phyloP scores from a whole-genome alignment of 2,797 vertebrate genomes.

The Steatocranus sp. region DNA sequence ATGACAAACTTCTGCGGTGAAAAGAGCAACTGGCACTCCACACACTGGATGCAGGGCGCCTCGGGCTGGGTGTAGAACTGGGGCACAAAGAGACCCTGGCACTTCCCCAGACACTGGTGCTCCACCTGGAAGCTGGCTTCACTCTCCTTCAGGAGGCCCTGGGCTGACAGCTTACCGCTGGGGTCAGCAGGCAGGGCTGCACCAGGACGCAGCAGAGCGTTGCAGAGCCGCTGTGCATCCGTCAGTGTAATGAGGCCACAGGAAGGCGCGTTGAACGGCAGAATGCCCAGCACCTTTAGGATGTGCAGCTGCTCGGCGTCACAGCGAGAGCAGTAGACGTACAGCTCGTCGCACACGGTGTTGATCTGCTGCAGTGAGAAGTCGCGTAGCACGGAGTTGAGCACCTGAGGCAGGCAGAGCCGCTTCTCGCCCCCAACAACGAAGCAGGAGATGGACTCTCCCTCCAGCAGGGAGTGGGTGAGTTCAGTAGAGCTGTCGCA shows the following conservation, averaged over 20 bases:
- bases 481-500: slow-evolving; percentile 97
- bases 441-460: slow-evolving; percentile 96
- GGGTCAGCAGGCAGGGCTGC: slow-evolving; percentile 80
- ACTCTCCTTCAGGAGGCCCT: slow-evolving; percentile 86
- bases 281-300: slow-evolving; percentile 95
- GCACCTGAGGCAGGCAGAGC: slow-evolving; percentile 94
- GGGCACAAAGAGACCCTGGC: slow-evolving; percentile 93
- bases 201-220: slow-evolving; percentile 89
- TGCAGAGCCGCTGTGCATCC: slow-evolving; percentile 96
- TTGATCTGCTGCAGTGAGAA: slow-evolving; percentile 98
- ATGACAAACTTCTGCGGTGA: slow-evolving; percentile 97
- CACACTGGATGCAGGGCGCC: slow-evolving; percentile 91
- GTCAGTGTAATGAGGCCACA: slow-evolving; percentile 96
- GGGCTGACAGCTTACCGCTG: slow-evolving; percentile 78
- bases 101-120: slow-evolving; percentile 96
- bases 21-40: slow-evolving; percentile 95
- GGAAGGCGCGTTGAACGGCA: slow-evolving; percentile 95
- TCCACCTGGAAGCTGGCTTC: slow-evolving; percentile 95
- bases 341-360: slow-evolving; percentile 93
- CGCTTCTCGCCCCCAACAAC: slow-evolving; percentile 97
- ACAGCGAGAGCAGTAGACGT: slow-evolving; percentile 96
- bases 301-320: slow-evolving; percentile 96
- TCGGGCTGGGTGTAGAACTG: slow-evolving; percentile 92
- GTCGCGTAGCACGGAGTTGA: slow-evolving; percentile 96
- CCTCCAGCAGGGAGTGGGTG: slow-evolving; percentile 91